Conservation (phyloP, 2,888 invertebrate species). For the Hypselothyrea guttata region DNA sequence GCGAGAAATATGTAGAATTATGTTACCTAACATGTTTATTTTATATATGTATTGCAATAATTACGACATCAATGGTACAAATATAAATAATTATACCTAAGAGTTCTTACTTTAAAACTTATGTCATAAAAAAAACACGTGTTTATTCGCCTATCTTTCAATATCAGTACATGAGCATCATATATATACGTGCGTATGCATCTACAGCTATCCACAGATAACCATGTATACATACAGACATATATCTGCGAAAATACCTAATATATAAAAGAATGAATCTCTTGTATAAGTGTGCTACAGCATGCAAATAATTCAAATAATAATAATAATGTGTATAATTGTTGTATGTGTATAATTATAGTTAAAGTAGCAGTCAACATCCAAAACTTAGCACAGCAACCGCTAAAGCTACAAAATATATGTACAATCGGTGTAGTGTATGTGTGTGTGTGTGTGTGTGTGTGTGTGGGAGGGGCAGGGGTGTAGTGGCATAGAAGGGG, state of each 20-base stretch:
- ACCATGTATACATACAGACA: too few species aligned
- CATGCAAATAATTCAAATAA: slow-evolving; percentile 18
- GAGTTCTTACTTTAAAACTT: too few species aligned
- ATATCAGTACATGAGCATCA: slow-evolving; percentile 57
- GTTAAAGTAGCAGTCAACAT: slow-evolving; percentile 67
- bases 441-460: slow-evolving; percentile 1
- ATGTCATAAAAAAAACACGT: slow-evolving; percentile 19
- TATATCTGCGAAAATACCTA: slow-evolving; percentile 14
- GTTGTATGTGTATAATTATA: slow-evolving; percentile 17
- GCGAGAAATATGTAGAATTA: slow-evolving; percentile 8
- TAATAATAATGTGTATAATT: slow-evolving; percentile 18
- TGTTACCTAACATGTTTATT: slow-evolving; percentile 52
- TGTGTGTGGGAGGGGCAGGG: slow-evolving; percentile 1
- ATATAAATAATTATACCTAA: too few species aligned
- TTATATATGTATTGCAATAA: slow-evolving; percentile 51
- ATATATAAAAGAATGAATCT: slow-evolving; percentile 25
- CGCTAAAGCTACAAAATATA: slow-evolving; percentile 46
- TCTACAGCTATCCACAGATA: too few species aligned
- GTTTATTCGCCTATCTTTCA: slow-evolving; percentile 26
- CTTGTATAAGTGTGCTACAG: too few species aligned
- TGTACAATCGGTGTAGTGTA: too few species aligned
- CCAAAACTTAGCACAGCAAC: slow-evolving; percentile 38
- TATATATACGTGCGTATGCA: not conserved
- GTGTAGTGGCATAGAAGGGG: not conserved
- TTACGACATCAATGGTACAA: too few species aligned